These are phyloP conservation scores for Diuraphis noxia DNA, from an alignment of 1,140 invertebrate genomes.

Conservation along the genomic window DNA sequence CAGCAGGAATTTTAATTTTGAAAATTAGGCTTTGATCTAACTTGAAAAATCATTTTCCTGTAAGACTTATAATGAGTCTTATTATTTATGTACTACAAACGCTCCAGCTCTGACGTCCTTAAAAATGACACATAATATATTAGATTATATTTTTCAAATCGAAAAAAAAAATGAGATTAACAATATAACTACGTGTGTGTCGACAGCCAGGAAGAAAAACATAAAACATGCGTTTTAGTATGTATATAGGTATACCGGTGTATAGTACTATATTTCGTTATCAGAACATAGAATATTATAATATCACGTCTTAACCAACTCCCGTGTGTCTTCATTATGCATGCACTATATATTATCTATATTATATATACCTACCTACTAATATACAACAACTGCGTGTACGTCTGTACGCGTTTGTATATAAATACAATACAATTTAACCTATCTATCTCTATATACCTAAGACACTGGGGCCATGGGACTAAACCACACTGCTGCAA, in stretches of 20 bases:
- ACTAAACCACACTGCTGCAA: too few species aligned
- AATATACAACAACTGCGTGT: not conserved
- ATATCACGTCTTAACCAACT: not conserved
- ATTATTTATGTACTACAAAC: too few species aligned
- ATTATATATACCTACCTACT: too few species aligned
- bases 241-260: too few species aligned
- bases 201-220: not conserved
- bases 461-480: not conserved
- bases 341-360: not conserved
- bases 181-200: not conserved
- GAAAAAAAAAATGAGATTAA: not conserved
- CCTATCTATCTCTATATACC: not conserved
- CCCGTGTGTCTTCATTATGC: not conserved
- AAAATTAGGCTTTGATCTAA: too few species aligned
- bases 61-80: too few species aligned
- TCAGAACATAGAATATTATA: not conserved
- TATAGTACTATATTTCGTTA: not conserved
- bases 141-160: not conserved
- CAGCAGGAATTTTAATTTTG: too few species aligned
- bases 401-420: not conserved
- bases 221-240: not conserved
- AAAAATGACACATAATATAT: too few species aligned
- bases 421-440: not conserved
- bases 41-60: too few species aligned
- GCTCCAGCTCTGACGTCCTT: too few species aligned